Base-by-base conservation (phyloP, 2,888 invertebrate genomes). In the Macropis europaea region DNA sequence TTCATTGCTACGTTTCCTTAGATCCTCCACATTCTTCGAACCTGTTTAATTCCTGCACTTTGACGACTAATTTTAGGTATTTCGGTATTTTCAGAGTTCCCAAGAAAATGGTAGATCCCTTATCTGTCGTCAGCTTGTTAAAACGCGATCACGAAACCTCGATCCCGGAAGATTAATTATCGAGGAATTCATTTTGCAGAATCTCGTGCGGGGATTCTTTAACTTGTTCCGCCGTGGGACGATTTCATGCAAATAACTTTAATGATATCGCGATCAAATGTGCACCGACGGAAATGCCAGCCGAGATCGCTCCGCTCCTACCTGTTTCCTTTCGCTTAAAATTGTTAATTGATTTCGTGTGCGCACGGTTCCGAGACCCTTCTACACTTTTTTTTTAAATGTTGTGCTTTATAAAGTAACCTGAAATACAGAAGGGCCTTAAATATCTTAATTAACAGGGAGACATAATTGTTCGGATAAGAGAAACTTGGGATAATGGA, bases 151-250 rank as follows among this genome's bases (percentile, higher is more conserved):
- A 11, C 1, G 28, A 17, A 22, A 11, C n/a, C 7, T 22, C 24
- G 34, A 76, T 76, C 75, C 61, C 73, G 68, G 68, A 61, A 79
- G 81, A 84, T 82, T 82, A 82, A 84, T 85, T 82, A 84, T 79
- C 64, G 69, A 57, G 81, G 78, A 83, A 85, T 85, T 76, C 76
- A 71, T 64, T 63, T 67, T 47, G 57, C 62, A 52, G 67, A 71
- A 77, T 77, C 70, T 60, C 40, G 22, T n/a, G 26, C 30, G 42
- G 45, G 19, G 57, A 59, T 68, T 53, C 69, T 42, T n/a, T n/a
- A n/a, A n/a, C n/a, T 73, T 71, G 28, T 56, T 50, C 34, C 42
- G n/a, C 7, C 17, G 32, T 26, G 17, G 30, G 36, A 50, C 54
- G 19, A 62, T 66, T 30, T 32, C 48, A 62, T 62, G 47, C 32